These are phyloP conservation scores for Drymonia ruficornis DNA, from an alignment of 2,888 invertebrate genomes.

Conservation along the genomic window DNA sequence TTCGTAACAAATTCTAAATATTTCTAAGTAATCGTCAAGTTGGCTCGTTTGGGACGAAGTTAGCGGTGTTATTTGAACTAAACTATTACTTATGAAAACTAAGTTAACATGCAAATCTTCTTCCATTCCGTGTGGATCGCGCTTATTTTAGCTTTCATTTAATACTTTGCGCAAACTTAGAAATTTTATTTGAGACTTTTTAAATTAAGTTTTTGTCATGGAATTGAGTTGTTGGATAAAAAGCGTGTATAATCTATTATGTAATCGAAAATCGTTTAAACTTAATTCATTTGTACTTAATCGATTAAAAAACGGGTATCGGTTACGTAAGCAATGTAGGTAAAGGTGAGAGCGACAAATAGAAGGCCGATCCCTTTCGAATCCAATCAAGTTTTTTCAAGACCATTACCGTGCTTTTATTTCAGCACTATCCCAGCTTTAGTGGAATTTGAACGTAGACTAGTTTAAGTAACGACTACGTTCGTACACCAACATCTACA, in stretches of 20 bases:
- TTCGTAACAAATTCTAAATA: conserved; percentile 67
- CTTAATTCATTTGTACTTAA: too few species aligned
- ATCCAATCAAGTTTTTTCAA: conserved; percentile 19
- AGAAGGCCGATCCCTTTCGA: conserved; percentile 14
- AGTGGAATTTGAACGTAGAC: conserved; percentile 24
- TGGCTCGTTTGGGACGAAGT: conserved; percentile 62
- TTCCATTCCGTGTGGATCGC: conserved; percentile 60
- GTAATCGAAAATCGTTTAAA: too few species aligned
- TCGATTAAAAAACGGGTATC: too few species aligned
- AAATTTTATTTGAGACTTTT: conserved; percentile 4
- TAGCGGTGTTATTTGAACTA: conserved; percentile 65
- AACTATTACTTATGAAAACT: conserved; percentile 76
- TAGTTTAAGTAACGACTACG: too few species aligned
- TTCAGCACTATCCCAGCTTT: conserved; percentile 17
- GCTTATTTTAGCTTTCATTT: conserved; percentile 57
- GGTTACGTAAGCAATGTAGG: background rate
- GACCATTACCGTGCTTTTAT: conserved; percentile 25
- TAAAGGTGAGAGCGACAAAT: background rate
- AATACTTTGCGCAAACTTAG: conserved; percentile 55
- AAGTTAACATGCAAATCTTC: conserved; percentile 79
- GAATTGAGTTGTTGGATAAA: too few species aligned
- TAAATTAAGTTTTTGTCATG: background rate
- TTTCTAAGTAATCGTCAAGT: conserved; percentile 64
- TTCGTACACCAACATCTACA: too few species aligned
- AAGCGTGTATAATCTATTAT: too few species aligned